phyloP scores from a whole-genome alignment of 2,113 vertebrate species.

The Sitta europaea region DNA sequence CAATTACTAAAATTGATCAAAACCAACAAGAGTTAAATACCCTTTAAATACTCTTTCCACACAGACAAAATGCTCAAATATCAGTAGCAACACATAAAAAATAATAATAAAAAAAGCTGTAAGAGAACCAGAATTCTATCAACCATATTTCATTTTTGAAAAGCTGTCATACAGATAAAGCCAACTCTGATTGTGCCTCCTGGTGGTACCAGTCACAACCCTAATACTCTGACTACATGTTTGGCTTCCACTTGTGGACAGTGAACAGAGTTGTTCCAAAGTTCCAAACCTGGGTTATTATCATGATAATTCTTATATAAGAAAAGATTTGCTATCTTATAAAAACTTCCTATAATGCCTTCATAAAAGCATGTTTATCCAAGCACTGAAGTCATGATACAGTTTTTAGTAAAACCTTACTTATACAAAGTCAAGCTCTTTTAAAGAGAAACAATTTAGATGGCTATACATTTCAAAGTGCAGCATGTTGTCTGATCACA shows the following conservation, averaged over 20 bases:
- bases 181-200: not conserved
- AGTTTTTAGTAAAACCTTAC: not conserved
- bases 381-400: not conserved
- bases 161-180: not conserved
- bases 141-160: not conserved
- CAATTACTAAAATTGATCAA: not conserved
- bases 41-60: not conserved
- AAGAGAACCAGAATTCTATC: not conserved
- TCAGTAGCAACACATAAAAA: not conserved
- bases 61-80: not conserved
- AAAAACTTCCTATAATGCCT: not conserved
- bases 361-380: not conserved
- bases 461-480: not conserved
- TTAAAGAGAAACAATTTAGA: not conserved
- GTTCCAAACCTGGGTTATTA: not conserved
- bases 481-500: not conserved
- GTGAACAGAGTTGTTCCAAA: not conserved
- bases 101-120: not conserved
- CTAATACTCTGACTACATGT: not conserved
- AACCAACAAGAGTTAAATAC: not conserved
- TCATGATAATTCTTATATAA: not conserved
- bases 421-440: not conserved
- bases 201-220: not conserved
- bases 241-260: not conserved
- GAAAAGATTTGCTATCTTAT: not conserved